Evolutionary conservation across 53 echinoderm and acorn worm genomes (phyloP).

Genomic region (Stichopus horrens): DNA sequence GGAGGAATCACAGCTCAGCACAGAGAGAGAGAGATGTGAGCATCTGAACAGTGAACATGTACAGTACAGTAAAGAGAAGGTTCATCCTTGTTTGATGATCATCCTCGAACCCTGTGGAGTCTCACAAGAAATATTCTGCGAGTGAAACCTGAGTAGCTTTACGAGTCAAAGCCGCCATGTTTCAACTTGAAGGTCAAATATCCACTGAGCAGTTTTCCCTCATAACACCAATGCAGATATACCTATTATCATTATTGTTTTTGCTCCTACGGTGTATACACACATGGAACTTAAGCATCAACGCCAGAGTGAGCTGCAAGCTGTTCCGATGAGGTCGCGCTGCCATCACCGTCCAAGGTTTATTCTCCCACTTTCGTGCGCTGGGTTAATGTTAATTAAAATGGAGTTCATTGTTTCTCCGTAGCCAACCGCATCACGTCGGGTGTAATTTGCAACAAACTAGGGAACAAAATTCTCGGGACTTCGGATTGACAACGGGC

Average conservation of each 20-base stretch:
- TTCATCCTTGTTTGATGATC: too few relatives aligned
- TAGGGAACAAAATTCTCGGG: too few relatives aligned
- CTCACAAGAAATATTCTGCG: conserved; percentile 3
- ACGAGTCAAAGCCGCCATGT: not conserved
- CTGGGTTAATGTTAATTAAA: conserved; percentile 2
- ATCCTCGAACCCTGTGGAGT: not conserved
- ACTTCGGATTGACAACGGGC: too few relatives aligned
- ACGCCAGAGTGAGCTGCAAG: not conserved
- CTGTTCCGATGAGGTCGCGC: conserved; percentile 21
- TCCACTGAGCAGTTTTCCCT: not conserved
- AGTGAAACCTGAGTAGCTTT: conserved; percentile 3
- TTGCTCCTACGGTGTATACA: not conserved
- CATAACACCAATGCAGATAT: not conserved
- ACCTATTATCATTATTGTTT: conserved; percentile 10
- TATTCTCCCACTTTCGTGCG: not conserved
- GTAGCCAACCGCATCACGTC: not conserved
- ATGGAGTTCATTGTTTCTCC: conserved; percentile 7
- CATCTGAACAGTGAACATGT: too few relatives aligned
- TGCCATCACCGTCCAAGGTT: not conserved
- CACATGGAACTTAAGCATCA: not conserved
- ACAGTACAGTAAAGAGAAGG: too few relatives aligned
- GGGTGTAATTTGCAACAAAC: too few relatives aligned
- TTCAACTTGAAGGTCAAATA: conserved; percentile 19
- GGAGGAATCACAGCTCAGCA: too few relatives aligned
- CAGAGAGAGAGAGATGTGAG: too few relatives aligned